Conservation (phyloP, 2,797 vertebrate genomes). For the Malacoraja senta region DNA sequence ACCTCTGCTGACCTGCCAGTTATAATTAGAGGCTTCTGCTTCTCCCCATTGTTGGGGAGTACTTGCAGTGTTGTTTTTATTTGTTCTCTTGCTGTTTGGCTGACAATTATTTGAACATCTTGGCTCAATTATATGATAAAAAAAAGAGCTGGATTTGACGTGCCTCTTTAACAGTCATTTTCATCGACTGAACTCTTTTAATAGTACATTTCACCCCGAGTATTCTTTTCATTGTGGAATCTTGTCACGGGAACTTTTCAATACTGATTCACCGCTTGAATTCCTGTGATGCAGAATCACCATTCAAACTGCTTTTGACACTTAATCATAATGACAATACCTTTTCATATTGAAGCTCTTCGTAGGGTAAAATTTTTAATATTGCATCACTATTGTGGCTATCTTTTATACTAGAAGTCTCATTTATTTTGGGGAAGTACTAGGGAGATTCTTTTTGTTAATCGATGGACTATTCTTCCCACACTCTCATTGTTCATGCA, state of each 20-base stretch:
- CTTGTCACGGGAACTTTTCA: background rate
- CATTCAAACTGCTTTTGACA: background rate
- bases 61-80: slow-evolving; percentile 6
- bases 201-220: background rate
- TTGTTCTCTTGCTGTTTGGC: slow-evolving; percentile 26
- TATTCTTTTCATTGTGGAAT: background rate
- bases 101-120: slow-evolving; percentile 38
- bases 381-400: background rate
- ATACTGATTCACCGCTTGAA: background rate
- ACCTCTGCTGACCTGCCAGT: slow-evolving; percentile 29
- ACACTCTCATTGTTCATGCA: background rate
- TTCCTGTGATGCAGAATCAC: background rate
- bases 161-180: background rate
- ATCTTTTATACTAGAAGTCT: background rate
- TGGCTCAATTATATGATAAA: slow-evolving; percentile 21
- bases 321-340: too few relatives aligned
- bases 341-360: background rate
- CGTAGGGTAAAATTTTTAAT: background rate
- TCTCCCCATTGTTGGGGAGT: background rate
- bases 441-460: background rate
- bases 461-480: background rate
- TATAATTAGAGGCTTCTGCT: slow-evolving; percentile 12
- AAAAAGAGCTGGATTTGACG: slow-evolving; percentile 17
- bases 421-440: too few relatives aligned
- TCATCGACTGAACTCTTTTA: background rate